Evolutionary conservation across 2,113 vertebrate species (phyloP).

Genomic region (Rousettus leschenaultii): DNA sequence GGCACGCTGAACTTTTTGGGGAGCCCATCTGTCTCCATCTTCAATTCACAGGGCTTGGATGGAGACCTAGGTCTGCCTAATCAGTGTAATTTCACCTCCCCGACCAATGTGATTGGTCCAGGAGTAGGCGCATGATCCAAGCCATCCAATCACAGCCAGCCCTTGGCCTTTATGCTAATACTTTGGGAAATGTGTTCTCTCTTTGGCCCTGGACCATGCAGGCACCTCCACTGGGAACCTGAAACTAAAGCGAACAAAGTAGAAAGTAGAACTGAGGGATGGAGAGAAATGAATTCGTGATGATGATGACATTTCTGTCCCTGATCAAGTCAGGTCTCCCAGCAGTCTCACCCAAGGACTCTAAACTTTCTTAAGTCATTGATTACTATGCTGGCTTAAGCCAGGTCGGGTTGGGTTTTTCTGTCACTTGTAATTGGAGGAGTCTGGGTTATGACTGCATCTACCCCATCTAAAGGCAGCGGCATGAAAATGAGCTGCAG

Average conservation of each 20-base stretch:
- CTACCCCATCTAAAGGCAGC: not conserved
- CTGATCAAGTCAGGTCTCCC: not conserved
- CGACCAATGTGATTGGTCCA: not conserved
- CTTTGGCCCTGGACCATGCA: not conserved
- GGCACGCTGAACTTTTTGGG: not conserved
- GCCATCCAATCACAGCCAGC: not conserved
- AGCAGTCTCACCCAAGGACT: not conserved
- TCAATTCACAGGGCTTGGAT: rapidly evolving
- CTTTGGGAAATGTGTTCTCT: not conserved
- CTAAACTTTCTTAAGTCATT: not conserved
- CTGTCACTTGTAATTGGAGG: not conserved
- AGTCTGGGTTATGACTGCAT: not conserved
- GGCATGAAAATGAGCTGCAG: not conserved
- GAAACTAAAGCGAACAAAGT: not conserved
- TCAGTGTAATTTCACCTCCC: not conserved
- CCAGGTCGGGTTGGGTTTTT: not conserved
- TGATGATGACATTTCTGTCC: not conserved
- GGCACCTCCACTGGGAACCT: not conserved
- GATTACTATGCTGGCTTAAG: not conserved
- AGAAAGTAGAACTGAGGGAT: not conserved
- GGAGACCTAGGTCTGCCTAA: not conserved
- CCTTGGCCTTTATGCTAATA: not conserved
- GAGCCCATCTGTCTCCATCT: not conserved
- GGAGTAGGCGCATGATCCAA: too few relatives aligned
- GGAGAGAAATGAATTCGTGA: not conserved